Evolutionary conservation across 2,888 invertebrate species (phyloP), one percentile per base, ranked within the genome.

Genomic region (Holacanthella duospinosa): DNA sequence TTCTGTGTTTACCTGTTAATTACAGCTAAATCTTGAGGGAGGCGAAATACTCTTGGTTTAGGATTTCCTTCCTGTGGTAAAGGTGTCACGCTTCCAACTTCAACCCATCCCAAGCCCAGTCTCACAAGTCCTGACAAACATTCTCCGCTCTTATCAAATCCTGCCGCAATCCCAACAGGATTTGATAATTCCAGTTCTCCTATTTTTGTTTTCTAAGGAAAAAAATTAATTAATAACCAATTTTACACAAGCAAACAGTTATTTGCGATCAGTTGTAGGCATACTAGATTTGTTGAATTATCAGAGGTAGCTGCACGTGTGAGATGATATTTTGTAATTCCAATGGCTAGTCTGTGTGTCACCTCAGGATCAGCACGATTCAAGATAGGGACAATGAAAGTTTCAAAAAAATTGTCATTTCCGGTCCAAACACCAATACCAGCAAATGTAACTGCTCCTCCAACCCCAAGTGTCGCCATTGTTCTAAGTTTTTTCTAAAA

Each of bases 71-170:
- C 80, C 77, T 99, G 99, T 0, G 97, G 89, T 73, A 85, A 76
- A 1, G 97, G 97, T 1, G 99, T 99, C 0, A 99, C 62, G 43
- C 64, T 71, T 64, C 97, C 97, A 73, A 99, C 85, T 83, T 99
- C 97, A 26, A 97, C 85, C 77, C 95, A 91, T 3, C 96, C 90
- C 79, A 99, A 96, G 0, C 97, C 97, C 63, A 93, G 79, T 74
- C 86, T 84, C 66, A 84, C 81, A 44, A 99, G 78, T 0, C 92
- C 90, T 73, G 84, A 78, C 1, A 95, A 81, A 26, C 91, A 93
- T 80, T 96, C 94, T 4, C 87, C 96, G 78, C 97, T 86, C 78
- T 99, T 99, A 78, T 99, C 99, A 79, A 97, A 97, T 4, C 97
- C 99, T 63, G 97, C 99, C 28, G 97, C 97, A 75, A 99, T 85